Evolutionary conservation across 2,113 vertebrate genomes (phyloP).

Genomic region (Nicator chloris): DNA sequence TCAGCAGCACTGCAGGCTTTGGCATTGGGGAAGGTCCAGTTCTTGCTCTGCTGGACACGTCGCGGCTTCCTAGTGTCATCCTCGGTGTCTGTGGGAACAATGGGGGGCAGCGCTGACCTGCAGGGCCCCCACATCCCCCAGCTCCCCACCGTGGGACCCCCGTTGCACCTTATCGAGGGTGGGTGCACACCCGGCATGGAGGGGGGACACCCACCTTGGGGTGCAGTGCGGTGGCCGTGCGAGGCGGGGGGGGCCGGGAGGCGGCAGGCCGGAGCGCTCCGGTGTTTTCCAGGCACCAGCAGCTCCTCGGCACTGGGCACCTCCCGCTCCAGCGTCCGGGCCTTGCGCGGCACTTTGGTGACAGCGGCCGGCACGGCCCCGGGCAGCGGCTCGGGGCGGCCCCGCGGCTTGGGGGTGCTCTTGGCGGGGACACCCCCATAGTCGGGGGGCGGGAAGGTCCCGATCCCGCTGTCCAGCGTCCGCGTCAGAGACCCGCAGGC

Average conservation of each 20-base stretch:
- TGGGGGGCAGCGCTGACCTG: not conserved
- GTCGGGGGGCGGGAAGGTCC: constrained; percentile 92
- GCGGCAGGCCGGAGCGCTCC: constrained; percentile 63
- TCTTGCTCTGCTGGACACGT: constrained; percentile 74
- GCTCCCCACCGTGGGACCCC: not conserved
- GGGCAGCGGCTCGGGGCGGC: constrained; percentile 73
- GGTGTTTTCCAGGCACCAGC: constrained; percentile 73
- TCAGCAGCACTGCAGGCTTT: constrained; percentile 75
- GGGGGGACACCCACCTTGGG: constrained; percentile 57
- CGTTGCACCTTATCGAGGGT: not conserved
- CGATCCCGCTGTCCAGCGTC: constrained; percentile 95
- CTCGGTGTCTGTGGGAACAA: constrained; percentile 27
- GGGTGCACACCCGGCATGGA: not conserved
- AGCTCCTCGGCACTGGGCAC: constrained; percentile 80
- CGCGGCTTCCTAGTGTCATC: constrained; percentile 32
- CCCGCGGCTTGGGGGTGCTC: constrained; percentile 79
- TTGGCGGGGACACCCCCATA: constrained; percentile 82
- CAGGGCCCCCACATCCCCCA: fast-evolving
- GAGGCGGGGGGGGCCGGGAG: not conserved
- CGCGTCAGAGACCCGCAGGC: constrained; percentile 90
- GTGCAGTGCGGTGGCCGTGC: not conserved
- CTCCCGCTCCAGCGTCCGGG: constrained; percentile 90
- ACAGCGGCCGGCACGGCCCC: constrained; percentile 65
- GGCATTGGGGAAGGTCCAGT: constrained; percentile 89
- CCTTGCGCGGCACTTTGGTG: constrained; percentile 82